Evolutionary conservation across 2,113 vertebrate species (phyloP).

Genomic region (Synodontis membranacea): DNA sequence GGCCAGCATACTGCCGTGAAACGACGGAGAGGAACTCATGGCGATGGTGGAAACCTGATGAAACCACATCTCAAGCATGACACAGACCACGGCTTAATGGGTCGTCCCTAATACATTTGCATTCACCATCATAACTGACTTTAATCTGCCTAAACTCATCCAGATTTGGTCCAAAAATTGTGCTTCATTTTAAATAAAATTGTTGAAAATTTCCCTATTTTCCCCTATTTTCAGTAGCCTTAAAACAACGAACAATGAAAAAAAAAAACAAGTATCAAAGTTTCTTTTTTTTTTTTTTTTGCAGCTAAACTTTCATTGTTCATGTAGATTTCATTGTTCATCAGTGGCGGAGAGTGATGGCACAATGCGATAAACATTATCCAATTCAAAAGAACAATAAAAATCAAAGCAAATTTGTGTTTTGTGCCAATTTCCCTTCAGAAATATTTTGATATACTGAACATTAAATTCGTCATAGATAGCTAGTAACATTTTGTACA

Average conservation of each 20-base stretch:
- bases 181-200: neutral
- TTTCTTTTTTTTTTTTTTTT: no score
- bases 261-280: neutral
- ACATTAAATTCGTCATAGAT: neutral
- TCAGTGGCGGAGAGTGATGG: neutral
- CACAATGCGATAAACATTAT: neutral
- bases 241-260: no score
- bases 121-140: neutral
- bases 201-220: neutral
- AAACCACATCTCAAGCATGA: constrained; percentile 30
- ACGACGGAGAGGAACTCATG: neutral
- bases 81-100: neutral
- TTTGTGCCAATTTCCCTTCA: neutral
- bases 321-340: neutral
- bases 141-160: constrained; percentile 5
- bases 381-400: no score
- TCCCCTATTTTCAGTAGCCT: no score
- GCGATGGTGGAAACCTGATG: neutral
- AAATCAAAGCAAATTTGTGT: neutral
- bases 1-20: neutral
- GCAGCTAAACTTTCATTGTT: neutral
- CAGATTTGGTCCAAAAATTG: neutral
- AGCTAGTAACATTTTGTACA: neutral
- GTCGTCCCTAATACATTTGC: neutral
- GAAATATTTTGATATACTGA: neutral